phyloP scores from a whole-genome alignment of 2,113 vertebrate genomes.

The Pagrus major region DNA sequence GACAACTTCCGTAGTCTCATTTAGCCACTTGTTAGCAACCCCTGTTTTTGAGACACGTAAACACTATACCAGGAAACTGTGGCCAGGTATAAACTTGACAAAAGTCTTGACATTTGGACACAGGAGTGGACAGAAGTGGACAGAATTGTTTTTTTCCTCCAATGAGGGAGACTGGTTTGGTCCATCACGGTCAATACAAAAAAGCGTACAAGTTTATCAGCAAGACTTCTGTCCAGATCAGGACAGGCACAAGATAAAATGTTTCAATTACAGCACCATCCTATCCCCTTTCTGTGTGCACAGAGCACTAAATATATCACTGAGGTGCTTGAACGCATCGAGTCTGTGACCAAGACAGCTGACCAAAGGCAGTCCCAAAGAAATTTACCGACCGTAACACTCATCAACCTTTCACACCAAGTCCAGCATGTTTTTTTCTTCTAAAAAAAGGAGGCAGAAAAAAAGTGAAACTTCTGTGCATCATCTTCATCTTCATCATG shows the following conservation, averaged over 20 bases:
- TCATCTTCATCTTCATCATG: neutral
- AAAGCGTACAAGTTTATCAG: constrained; percentile 43
- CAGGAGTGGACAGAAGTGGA: no score
- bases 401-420: constrained; percentile 19
- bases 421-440: neutral
- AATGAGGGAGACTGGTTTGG: neutral
- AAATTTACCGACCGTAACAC: constrained; percentile 20
- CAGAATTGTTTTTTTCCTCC: constrained; percentile 22
- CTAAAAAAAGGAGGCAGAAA: neutral
- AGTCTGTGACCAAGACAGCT: constrained; percentile 34
- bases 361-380: constrained; percentile 43
- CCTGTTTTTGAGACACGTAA: no score
- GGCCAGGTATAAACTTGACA: no score
- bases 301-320: constrained; percentile 42
- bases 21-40: no score
- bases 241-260: constrained; percentile 59
- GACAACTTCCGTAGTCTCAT: no score
- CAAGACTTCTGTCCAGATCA: constrained; percentile 22
- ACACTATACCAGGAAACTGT: no score
- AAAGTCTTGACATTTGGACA: no score
- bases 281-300: constrained; percentile 22
- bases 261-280: constrained; percentile 57
- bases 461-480: constrained; percentile 12
- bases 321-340: constrained; percentile 12
- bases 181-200: constrained; percentile 12